Percentiles rank a stretch among this genome's conserved stretches.
phyloP scores from a whole-genome alignment of 2,888 invertebrate genomes.

The Drosophila fulvimacula region DNA sequence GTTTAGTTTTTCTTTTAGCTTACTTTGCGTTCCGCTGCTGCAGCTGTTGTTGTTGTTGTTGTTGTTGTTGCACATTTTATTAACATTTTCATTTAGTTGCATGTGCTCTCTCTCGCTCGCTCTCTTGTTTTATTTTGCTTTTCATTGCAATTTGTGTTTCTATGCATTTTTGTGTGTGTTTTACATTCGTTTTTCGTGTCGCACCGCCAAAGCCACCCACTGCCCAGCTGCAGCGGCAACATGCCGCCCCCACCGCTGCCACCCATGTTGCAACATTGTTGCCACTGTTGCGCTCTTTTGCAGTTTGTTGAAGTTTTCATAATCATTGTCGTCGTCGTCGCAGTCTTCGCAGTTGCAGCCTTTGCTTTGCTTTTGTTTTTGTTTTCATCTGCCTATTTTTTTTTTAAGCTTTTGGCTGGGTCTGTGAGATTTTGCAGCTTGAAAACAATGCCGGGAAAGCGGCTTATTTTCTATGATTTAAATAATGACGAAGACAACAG shows the following conservation, averaged over 20 bases:
- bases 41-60: slow-evolving; percentile 19
- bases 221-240: slow-evolving; percentile 11
- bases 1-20: slow-evolving; percentile 77
- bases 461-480: slow-evolving; percentile 82
- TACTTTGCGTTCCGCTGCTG: slow-evolving; percentile 56
- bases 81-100: slow-evolving; percentile 77
- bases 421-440: slow-evolving; percentile 74
- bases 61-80: slow-evolving; percentile 62
- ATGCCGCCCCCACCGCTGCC: slow-evolving; percentile 1
- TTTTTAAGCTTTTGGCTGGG: slow-evolving; percentile 55
- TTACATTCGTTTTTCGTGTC: slow-evolving; percentile 76
- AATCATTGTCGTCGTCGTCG: slow-evolving; percentile 66
- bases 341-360: slow-evolving; percentile 34
- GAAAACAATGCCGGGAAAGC: slow-evolving; percentile 82
- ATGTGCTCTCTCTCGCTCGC: slow-evolving; percentile 31
- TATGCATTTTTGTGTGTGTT: slow-evolving; percentile 80
- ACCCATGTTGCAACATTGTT: slow-evolving; percentile 43
- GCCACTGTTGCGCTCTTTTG: slow-evolving; percentile 75
- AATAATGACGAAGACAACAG: slow-evolving; percentile 82
- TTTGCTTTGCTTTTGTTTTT: slow-evolving; percentile 55
- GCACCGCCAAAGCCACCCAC: slow-evolving; percentile 39
- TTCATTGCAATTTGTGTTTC: slow-evolving; percentile 79
- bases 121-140: slow-evolving; percentile 63
- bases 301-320: slow-evolving; percentile 75
- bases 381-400: slow-evolving; percentile 31